phyloP scores from a whole-genome alignment of 2,797 vertebrate genomes.

The Enteromius anoplus region DNA sequence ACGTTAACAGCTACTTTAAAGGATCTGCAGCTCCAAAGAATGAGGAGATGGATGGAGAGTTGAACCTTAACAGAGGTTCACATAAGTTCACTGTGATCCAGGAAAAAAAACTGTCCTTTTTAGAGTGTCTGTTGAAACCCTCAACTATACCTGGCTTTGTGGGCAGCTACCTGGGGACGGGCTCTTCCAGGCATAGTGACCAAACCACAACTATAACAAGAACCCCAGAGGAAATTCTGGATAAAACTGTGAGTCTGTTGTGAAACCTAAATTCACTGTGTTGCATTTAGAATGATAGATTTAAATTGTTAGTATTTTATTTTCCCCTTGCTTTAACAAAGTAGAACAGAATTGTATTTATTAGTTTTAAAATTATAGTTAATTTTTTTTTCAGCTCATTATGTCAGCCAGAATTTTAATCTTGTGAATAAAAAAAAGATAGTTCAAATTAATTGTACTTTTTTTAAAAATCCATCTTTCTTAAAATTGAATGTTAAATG shows the following conservation, averaged over 20 bases:
- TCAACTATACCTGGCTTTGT: conserved; percentile 67
- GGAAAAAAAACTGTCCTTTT: conserved; percentile 61
- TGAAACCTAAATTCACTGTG: not conserved
- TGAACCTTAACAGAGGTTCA: not conserved
- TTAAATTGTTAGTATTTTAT: not conserved
- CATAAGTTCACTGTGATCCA: conserved; percentile 5
- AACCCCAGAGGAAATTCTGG: conserved; percentile 44
- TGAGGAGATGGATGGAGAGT: conserved; percentile 44
- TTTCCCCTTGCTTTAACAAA: not conserved
- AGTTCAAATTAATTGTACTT: not conserved
- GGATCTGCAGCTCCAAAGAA: conserved; percentile 54
- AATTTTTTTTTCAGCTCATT: not conserved
- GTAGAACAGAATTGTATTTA: not conserved
- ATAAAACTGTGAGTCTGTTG: conserved; percentile 66
- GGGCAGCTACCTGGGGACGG: conserved; percentile 59
- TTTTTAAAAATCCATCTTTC: not conserved
- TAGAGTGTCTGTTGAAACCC: conserved; percentile 66
- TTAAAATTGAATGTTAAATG: not conserved
- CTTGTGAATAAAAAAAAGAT: not conserved
- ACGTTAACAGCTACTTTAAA: conserved; percentile 75
- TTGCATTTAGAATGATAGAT: not conserved
- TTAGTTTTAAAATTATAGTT: not conserved
- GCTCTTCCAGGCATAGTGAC: conserved; percentile 27
- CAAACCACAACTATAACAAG: conserved; percentile 24
- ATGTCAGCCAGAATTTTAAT: not conserved